phyloP scores from a whole-genome alignment of 2,797 vertebrate species.

The Lindbergichthys nudifrons region DNA sequence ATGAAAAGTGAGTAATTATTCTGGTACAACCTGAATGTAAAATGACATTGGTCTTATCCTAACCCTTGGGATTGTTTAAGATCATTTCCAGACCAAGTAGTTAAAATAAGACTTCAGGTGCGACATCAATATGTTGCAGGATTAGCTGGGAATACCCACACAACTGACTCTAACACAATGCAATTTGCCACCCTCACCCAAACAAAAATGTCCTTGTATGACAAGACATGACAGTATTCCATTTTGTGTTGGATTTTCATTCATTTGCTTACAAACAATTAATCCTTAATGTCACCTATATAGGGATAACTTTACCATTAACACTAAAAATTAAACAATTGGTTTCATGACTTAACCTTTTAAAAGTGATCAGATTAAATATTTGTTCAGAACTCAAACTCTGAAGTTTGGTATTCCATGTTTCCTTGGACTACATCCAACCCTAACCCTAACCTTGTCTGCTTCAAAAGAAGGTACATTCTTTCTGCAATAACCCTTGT shows the following conservation, averaged over 20 bases:
- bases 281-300: background rate
- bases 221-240: background rate
- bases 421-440: slow-evolving; percentile 5
- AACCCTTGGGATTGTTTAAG: no score
- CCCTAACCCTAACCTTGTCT: slow-evolving; percentile 6
- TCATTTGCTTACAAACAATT: background rate
- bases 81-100: no score
- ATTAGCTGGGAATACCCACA: no score
- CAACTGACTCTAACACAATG: no score
- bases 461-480: background rate
- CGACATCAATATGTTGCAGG: no score
- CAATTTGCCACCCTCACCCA: no score
- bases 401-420: slow-evolving; percentile 22
- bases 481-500: slow-evolving; percentile 40
- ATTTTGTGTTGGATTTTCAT: background rate
- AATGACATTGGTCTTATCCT: background rate
- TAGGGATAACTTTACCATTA: background rate
- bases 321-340: background rate
- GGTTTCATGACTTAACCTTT: background rate
- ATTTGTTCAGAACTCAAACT: background rate
- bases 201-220: no score
- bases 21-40: background rate
- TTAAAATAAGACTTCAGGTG: no score
- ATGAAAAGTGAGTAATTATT: background rate
- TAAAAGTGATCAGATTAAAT: background rate